Conservation (phyloP, 37 sponge, comb jelly and placozoan species). For the Cladorhizidae sp. region DNA sequence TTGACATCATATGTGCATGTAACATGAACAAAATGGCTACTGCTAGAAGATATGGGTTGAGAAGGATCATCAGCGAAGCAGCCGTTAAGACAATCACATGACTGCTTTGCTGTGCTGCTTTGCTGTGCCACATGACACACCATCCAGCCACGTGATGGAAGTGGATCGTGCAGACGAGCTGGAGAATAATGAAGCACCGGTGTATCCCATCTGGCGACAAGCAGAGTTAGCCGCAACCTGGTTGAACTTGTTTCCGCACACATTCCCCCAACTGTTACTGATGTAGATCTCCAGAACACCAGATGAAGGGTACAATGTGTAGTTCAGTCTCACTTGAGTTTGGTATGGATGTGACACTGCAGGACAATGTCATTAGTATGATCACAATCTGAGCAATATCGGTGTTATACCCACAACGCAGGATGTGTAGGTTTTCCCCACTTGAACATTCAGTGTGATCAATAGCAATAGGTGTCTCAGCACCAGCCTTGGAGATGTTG, state of each 20-base stretch:
- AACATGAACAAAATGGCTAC: too few species aligned
- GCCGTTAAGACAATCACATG: too few species aligned
- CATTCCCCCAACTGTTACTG: constrained; percentile 4
- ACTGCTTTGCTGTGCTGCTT: too few species aligned
- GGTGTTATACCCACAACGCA: background rate
- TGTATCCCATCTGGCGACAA: constrained; percentile 23
- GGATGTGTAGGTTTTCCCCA: background rate
- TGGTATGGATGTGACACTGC: background rate
- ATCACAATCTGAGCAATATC: background rate
- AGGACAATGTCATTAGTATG: constrained; percentile 6
- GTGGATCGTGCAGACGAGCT: background rate
- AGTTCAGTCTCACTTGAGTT: too few species aligned
- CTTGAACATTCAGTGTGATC: background rate
- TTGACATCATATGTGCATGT: too few species aligned
- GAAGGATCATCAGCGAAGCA: too few species aligned
- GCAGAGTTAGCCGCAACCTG: constrained; percentile 2
- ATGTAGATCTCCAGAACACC: constrained; percentile 1
- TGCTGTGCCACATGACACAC: constrained; percentile 13
- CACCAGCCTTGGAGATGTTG: background rate
- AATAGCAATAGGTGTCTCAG: background rate
- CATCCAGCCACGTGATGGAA: background rate
- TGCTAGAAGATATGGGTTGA: too few species aligned
- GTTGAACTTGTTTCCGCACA: background rate
- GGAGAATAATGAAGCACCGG: background rate
- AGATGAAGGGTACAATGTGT: too few species aligned